These are phyloP conservation scores for Himalopsyche phryganea DNA, from an alignment of 1,140 invertebrate species.

Conservation along the genomic window DNA sequence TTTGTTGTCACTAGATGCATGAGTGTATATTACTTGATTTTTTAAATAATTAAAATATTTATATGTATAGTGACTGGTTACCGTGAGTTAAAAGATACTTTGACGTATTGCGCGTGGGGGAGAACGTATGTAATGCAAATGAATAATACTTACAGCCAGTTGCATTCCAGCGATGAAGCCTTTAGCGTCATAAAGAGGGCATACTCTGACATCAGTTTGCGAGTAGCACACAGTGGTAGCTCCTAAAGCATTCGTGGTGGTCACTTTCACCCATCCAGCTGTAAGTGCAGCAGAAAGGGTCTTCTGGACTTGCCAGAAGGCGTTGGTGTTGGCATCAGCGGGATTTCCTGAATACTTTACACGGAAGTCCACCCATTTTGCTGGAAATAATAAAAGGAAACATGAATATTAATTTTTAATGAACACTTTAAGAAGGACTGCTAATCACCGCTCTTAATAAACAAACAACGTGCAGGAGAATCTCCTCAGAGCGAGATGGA, in stretches of 20 bases:
- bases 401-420: background rate
- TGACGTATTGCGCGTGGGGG: too few relatives aligned
- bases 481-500: too few relatives aligned
- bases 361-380: slow-evolving; percentile 25
- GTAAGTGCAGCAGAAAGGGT: slow-evolving; percentile 6
- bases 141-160: slow-evolving; percentile 19
- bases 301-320: slow-evolving; percentile 17
- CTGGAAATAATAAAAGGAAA: slow-evolving; percentile 1
- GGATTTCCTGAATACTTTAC: slow-evolving; percentile 15
- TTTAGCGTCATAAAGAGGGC: slow-evolving; percentile 20
- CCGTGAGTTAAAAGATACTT: too few relatives aligned
- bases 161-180: slow-evolving; percentile 26
- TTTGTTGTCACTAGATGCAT: too few relatives aligned
- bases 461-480: too few relatives aligned
- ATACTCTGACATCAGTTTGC: slow-evolving; percentile 9
- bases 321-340: background rate
- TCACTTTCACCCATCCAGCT: slow-evolving; percentile 13
- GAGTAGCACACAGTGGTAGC: slow-evolving; percentile 7
- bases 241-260: background rate
- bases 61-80: too few relatives aligned
- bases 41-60: too few relatives aligned
- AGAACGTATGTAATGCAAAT: too few relatives aligned
- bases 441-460: too few relatives aligned
- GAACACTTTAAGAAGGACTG: too few relatives aligned
- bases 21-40: too few relatives aligned